Evolutionary conservation across 2,113 vertebrate species (phyloP), one percentile per base, ranked within the genome.

Genomic region (Mus pahari): DNA sequence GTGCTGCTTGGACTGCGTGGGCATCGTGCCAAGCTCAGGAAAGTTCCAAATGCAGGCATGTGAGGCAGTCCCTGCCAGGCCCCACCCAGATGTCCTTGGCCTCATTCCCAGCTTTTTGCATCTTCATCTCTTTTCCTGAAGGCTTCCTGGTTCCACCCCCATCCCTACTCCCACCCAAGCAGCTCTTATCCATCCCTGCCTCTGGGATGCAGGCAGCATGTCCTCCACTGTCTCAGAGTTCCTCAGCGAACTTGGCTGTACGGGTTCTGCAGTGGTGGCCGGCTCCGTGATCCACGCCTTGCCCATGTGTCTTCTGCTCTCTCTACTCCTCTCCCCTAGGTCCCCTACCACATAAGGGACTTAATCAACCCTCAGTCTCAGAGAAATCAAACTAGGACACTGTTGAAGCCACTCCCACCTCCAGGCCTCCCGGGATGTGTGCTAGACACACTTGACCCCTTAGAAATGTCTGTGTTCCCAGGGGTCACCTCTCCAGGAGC

Each of bases 331-430:
- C 62, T 53, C 82, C 26, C 86, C n/a, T 7, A 20, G 82, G 48
- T 89, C 31, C 36, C 36, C 86, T 53, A 58, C 19, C n/a, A n/a
- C 39, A 78, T 17, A 70, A 84, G 36, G 22, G 2, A 20, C 28
- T 62, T 70, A 53, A 68, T 91, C 19, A 2, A 78, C 58, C 77
- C 70, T 58, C 45, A 39, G 17, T 28, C n/a, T 86, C 92, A 79
- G 70, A 86, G 74, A 96, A 94, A 62, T 64, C 90, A 97, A 96
- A 94, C 83, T 94, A 95, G 94, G 83, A 20, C 95, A 90, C 33
- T 26, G 45, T 31, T 22, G 64, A 62, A 91, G 86, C 55, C 95
- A 84, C 55, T 1, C 31, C 78, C 68, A 71, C 22, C 11, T n/a
- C 36, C 36, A 60, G 42, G 79, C 79, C 79, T 42, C 78, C 2